Percentiles rank a stretch among this genome's conserved stretches.
phyloP scores from a whole-genome alignment of 2,888 invertebrate genomes.

The Hetaerina titia region DNA sequence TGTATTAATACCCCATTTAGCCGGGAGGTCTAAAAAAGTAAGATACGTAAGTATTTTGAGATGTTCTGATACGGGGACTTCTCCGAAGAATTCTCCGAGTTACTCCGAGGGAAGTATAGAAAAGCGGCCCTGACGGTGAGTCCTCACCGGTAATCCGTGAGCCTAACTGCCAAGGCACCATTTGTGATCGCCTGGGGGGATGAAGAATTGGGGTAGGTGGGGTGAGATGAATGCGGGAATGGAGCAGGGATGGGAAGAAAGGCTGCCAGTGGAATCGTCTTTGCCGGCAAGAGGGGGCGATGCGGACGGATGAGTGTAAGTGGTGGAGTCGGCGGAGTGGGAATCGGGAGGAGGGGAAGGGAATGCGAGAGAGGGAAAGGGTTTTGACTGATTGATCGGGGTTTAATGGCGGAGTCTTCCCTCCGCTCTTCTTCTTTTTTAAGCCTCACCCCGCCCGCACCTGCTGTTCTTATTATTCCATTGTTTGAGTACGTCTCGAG shows the following conservation, averaged over 20 bases:
- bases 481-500: constrained; percentile 20
- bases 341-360: constrained; percentile 27
- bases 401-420: constrained; percentile 45
- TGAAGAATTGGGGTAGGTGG: neutral
- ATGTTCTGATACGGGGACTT: no score
- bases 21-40: no score
- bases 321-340: neutral
- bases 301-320: neutral
- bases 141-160: no score
- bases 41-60: no score
- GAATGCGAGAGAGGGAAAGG: constrained; percentile 23
- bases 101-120: no score
- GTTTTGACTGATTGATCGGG: constrained; percentile 59
- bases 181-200: neutral
- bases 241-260: neutral
- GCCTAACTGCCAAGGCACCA: no score
- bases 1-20: no score
- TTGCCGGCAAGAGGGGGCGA: neutral
- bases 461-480: constrained; percentile 36
- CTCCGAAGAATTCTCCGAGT: no score
- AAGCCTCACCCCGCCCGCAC: constrained; percentile 42
- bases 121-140: no score
- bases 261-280: neutral
- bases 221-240: neutral
- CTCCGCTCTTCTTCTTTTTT: neutral